phyloP scores from a whole-genome alignment of 1,140 invertebrate genomes.

The Plutomurus gul region DNA sequence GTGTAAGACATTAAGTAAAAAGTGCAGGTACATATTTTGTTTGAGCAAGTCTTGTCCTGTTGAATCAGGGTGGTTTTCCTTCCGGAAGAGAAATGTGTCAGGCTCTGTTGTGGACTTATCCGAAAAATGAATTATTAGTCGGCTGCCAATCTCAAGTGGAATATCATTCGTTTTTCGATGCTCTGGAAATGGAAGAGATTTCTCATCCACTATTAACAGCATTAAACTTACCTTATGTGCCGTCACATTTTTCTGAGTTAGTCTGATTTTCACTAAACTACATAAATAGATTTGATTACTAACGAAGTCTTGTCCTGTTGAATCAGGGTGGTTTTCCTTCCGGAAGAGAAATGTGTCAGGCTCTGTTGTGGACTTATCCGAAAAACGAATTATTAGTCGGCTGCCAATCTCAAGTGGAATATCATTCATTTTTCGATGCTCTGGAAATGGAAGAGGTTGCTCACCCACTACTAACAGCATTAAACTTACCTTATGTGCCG shows the following conservation, averaged over 20 bases:
- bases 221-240: constrained; percentile 36
- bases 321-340: constrained; percentile 74
- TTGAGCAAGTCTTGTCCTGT: constrained; percentile 55
- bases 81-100: constrained; percentile 84
- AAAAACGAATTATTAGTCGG: constrained; percentile 71
- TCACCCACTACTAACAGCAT: constrained; percentile 14
- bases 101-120: constrained; percentile 81
- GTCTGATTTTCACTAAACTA: background rate
- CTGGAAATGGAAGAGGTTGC: constrained; percentile 65
- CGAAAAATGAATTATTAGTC: constrained; percentile 70
- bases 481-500: constrained; percentile 36
- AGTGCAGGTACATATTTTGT: constrained; percentile 53
- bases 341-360: constrained; percentile 82
- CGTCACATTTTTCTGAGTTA: background rate
- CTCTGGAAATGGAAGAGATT: constrained; percentile 66
- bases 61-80: constrained; percentile 57
- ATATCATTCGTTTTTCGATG: constrained; percentile 77
- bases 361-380: constrained; percentile 81
- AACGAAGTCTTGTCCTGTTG: background rate
- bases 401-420: constrained; percentile 81
- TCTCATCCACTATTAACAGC: constrained; percentile 21
- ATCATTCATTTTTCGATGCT: constrained; percentile 77
- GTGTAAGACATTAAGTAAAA: constrained; percentile 65
- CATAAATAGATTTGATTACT: background rate
- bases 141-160: constrained; percentile 83